Evolutionary conservation across 2,888 invertebrate species (phyloP), one percentile per base, ranked within the genome.

Genomic region (Eledona agricola): DNA sequence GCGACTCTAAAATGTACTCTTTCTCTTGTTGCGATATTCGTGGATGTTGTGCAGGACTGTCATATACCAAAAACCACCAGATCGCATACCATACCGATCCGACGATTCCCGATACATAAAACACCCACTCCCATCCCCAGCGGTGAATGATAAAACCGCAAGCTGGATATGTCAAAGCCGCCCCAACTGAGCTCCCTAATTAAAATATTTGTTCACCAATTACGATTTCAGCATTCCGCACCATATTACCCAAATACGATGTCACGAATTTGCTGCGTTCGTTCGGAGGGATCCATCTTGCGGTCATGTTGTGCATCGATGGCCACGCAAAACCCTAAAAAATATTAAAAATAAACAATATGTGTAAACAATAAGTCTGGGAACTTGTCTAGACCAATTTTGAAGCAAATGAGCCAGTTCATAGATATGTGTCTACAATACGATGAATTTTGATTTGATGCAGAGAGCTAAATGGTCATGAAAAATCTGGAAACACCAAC

Each of bases 201-300:
- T 12, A 15, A 22, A 12, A 31, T 34, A 34, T 31, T 20, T 20
- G 22, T 66, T 62, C 75, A 74, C 75, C 58, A 76, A 64, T 62
- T 76, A 76, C 6, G 71, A 63, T 4, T 69, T 69, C 2, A 71
- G 63, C 35, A 70, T 69, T 58, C 66, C 86, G 64, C 89, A 26
- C 26, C 5, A 26, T 26, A 7, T 66, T 62, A 75, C 74, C 75
- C 58, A 76, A 64, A 62, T 76, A 76, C 6, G 71, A 63, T 4
- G 69, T 69, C 2, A 71, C 64, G 38, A 70, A 70, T 58, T 67
- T 86, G 64, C 89, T 87, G 43, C 90, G 80, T 70, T 93, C 92
- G 57, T 87, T 80, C 0, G 88, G 87, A 6, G 91, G 91, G 38
- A 91, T 89, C 92, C 92, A 92, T 62, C 84, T 82, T 0, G 89